A percentile compares a stretch with the other conserved stretches of the same genome.
These are phyloP conservation scores for Drosophila suzukii DNA, from an alignment of 1,140 invertebrate species.

Conservation along the genomic window DNA sequence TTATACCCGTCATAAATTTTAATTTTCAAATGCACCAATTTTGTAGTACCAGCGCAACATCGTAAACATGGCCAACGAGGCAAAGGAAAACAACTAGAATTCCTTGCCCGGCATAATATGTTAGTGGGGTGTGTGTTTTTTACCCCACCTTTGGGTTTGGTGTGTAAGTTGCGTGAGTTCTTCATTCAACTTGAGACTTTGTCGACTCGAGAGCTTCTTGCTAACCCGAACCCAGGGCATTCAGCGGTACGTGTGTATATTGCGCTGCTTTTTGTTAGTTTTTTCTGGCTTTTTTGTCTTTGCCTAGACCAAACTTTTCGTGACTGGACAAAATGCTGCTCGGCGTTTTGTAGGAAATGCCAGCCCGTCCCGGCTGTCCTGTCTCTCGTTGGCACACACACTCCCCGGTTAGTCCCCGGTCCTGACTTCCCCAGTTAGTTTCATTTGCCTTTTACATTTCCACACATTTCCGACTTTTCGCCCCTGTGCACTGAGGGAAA, in stretches of 20 bases:
- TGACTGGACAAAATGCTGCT: conserved; percentile 73
- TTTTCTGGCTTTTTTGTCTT: conserved; percentile 10
- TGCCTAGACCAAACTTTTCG: conserved; percentile 70
- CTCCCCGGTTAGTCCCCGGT: conserved; percentile 3
- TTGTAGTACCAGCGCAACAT: conserved; percentile 12
- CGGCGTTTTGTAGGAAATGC: conserved; percentile 54
- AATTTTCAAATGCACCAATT: conserved; percentile 46
- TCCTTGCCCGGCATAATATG: conserved; percentile 20
- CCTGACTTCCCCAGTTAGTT: conserved; percentile 54
- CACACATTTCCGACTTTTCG: conserved; percentile 70
- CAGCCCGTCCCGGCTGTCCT: conserved; percentile 49
- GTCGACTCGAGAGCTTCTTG: conserved; percentile 60
- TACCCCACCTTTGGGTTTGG: conserved; percentile 24
- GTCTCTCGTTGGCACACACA: conserved; percentile 68
- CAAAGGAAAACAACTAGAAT: conserved; percentile 24
- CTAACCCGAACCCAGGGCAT: conserved; percentile 65
- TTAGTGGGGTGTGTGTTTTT: conserved; percentile 11
- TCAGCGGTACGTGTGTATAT: conserved; percentile 32
- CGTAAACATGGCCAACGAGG: conserved; percentile 41
- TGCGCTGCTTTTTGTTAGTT: not conserved
- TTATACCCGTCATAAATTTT: conserved; percentile 46
- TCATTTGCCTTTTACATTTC: conserved; percentile 82
- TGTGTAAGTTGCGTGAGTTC: conserved; percentile 67
- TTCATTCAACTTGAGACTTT: conserved; percentile 71
- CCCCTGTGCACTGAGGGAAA: conserved; percentile 12